Evolutionary conservation across 2,888 invertebrate species (phyloP), one percentile per base, ranked within the genome.

Genomic region (Oasisia sp.): DNA sequence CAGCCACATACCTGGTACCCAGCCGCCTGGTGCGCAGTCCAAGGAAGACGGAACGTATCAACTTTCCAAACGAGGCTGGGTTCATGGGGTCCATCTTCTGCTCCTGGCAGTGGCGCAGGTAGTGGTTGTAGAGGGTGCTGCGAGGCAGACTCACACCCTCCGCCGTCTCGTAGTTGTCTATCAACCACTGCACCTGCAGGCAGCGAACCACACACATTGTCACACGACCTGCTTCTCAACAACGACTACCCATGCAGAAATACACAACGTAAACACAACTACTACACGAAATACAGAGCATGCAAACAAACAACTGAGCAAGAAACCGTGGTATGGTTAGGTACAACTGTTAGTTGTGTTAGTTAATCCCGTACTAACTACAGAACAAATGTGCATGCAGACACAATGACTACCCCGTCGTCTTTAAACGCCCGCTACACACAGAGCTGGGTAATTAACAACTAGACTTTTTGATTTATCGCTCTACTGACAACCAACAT

Each of bases 11-110:
- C 98, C 98, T 97, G 4, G 99, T 99, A 94, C 99, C 99, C 91
- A 99, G 97, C 92, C 99, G 97, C 94, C 99, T 97, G 32, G 99
- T 99, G 94, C 99, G 97, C 95, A 99, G 97, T 32, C 99, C 99
- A 94, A 99, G 97, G 97, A 99, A 99, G 93, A 99, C 99, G 4
- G 99, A 99, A 93, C 99, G 98, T 95, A 99, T 99, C 90, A 99
- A 97, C 97, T 99, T 99, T 93, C 99, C 99, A 97, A 99, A 99
- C 74, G 99, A 99, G 12, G 99, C 99, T 89, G 99, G 99, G 97
- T 99, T 99, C 94, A 99, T 99, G 0, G 99, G 99, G 96, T 99
- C 99, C 94, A 99, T 97, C 96, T 98, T 99, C 96, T 98, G 98
- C 93, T 97, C 97, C 91, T 95, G 95, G 94, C 99, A 99, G 97